Base-by-base conservation (phyloP, 2,113 vertebrate species). In the Platysternon megacephalum region DNA sequence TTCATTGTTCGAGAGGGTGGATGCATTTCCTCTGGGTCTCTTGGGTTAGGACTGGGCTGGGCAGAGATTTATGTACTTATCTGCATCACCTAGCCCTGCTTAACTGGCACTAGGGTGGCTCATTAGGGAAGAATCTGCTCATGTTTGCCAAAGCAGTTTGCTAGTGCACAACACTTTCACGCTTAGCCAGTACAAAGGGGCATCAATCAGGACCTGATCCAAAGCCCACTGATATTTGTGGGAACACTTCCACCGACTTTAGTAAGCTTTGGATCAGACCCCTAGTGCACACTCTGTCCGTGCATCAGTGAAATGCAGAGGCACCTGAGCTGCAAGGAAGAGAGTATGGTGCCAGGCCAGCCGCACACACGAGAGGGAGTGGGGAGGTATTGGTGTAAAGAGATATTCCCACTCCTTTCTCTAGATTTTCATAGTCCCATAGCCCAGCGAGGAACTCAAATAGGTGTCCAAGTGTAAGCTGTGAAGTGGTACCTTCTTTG, bases 351-450 rank as follows among this genome's bases (percentile, higher is more conserved):
- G 4, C 55, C 74, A 65, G 21, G 56, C 0, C 0, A 96, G 80
- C 76, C 0, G 0, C 28, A 6, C 2, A 7, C 48, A 14, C 2
- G 1, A 78, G 74, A 56, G 74, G 84, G 49, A n/a, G 24, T 32
- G 11, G 79, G 48, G 79, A 80, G 19, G 89, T 78, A 78, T 46
- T 78, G 42, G 42, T 6, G 11, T 46, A 46, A 5, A 14, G 42
- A 35, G 22, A 46, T 28, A 14, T 44, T 26, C 74, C n/a, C n/a
- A n/a, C 35, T 21, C 65, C 65, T 21, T 39, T n/a, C 65, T 72
- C 65, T 72, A 39, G 8, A 61, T 35, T 39, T 72, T 24, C 74
- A 56, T 13, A 2, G 49, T 51, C 48, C 79, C 2, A 1, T 22
- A 26, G 52, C 52, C 79, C 79, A 52, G 84, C 4, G 5, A 76